Base-by-base conservation (phyloP, 2,113 vertebrate genomes). In the Rutilus rutilus region DNA sequence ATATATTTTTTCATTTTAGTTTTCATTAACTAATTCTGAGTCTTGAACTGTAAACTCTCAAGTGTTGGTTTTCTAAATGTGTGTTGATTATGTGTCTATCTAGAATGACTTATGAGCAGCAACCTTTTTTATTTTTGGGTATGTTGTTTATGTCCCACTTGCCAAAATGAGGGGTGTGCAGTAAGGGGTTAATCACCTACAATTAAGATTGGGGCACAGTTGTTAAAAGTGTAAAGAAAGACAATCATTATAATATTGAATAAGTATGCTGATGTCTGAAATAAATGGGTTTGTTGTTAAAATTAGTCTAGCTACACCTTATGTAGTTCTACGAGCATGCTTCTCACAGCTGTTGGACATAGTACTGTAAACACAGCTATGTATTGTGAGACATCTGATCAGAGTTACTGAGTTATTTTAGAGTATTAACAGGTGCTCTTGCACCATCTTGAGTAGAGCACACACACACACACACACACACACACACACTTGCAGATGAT, bases 401-500 rank as follows among this genome's bases (percentile, higher is more conserved):
- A 52, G 78, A n/a, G 6, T 65, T 21, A 50, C 25, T 0, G 59
- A 23, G 62, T 82, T 82, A 67, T 82, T 82, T 82, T 67, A 67
- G 5, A 52, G 27, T 82, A 67, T 67, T 52, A 52, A 67, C 79
- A 82, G 79, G 27, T 82, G 79, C 19, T 82, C 42, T 14, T 52
- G 42, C 17, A 23, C 47, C 14, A 36, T 25, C 39, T 65, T 50
- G 42, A 62, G 60, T 33, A 2, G 12, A 19, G 1, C 23, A 27
- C 6, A 27, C 54, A 78, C 1, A 21, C 23, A 27, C 9, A 17
- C 14, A 8, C 5, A 45, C 36, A n/a, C 6, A 30, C 11, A 27
- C 69, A 67, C 30, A 67, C 47, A 50, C 47, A 50, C 14, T 50
- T 50, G 47, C 14, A 50, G 12, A 50, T 15, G 50, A 50, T 17